Evolutionary conservation across 2,888 invertebrate genomes (phyloP).

Genomic region (Periphyllus acericola): DNA sequence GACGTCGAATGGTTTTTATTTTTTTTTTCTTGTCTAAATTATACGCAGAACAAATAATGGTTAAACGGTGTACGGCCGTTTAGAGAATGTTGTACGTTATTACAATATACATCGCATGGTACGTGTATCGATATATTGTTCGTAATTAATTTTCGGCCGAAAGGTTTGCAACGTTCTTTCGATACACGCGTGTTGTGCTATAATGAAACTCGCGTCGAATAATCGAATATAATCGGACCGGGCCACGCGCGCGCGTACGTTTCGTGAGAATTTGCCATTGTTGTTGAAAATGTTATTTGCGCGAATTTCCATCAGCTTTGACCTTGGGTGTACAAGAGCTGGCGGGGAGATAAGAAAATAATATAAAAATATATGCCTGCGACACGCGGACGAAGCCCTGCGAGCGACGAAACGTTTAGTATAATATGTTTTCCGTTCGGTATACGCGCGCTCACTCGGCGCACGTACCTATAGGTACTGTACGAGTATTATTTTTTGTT

Average conservation of each 20-base stretch:
- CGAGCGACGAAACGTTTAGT: slow-evolving; percentile 36
- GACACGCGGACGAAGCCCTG: slow-evolving; percentile 23
- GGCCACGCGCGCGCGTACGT: neutral
- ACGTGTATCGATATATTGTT: neutral
- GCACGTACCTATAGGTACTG: neutral
- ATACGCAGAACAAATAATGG: neutral
- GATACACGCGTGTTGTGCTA: neutral
- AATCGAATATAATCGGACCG: neutral
- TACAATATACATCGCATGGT: too few species aligned
- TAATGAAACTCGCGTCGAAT: neutral
- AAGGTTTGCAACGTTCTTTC: neutral
- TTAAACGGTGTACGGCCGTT: too few species aligned
- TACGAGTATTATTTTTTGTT: neutral
- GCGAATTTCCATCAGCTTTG: slow-evolving; percentile 33
- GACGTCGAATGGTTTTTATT: neutral
- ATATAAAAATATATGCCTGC: neutral
- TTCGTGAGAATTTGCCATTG: slow-evolving; percentile 16
- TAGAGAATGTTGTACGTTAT: neutral
- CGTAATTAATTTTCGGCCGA: neutral
- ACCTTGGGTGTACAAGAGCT: slow-evolving; percentile 42
- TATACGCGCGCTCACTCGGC: neutral
- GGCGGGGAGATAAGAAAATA: slow-evolving; percentile 33
- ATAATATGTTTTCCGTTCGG: slow-evolving; percentile 33
- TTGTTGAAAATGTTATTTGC: neutral
- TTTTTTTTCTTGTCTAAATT: too few species aligned